Evolutionary conservation across 2,113 vertebrate species (phyloP).

Genomic region (Calypte anna): DNA sequence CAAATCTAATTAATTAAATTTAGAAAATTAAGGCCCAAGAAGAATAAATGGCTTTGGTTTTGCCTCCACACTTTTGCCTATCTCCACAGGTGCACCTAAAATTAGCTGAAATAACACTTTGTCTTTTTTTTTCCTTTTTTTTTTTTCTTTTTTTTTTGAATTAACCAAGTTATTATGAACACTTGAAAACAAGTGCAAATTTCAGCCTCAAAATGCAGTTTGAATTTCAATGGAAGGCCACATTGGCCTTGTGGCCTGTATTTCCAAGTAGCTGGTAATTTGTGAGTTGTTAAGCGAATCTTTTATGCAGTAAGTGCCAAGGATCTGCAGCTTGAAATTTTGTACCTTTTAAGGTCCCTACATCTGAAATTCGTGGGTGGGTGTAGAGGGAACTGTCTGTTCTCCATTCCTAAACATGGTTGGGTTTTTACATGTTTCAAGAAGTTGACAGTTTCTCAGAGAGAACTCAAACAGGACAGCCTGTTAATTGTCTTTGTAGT

Average conservation of each 20-base stretch:
- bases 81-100: neutral
- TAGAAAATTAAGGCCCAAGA: neutral
- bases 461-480: neutral
- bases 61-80: neutral
- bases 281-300: neutral
- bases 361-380: neutral
- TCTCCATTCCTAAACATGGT: neutral
- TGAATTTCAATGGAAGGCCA: neutral
- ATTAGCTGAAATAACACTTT: neutral
- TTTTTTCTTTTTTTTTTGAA: neutral
- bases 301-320: neutral
- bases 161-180: neutral
- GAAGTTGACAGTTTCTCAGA: neutral
- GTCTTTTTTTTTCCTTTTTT: neutral
- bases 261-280: neutral
- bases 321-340: neutral
- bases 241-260: accelerated
- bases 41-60: neutral
- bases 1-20: neutral
- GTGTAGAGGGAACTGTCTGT: neutral
- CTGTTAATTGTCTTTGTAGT: too few species aligned
- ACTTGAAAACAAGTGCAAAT: neutral
- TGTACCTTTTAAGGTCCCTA: neutral
- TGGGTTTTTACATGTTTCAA: neutral
- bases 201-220: neutral